These are phyloP conservation scores for Laothoe populi DNA, from an alignment of 2,888 invertebrate species.

Conservation along the genomic window DNA sequence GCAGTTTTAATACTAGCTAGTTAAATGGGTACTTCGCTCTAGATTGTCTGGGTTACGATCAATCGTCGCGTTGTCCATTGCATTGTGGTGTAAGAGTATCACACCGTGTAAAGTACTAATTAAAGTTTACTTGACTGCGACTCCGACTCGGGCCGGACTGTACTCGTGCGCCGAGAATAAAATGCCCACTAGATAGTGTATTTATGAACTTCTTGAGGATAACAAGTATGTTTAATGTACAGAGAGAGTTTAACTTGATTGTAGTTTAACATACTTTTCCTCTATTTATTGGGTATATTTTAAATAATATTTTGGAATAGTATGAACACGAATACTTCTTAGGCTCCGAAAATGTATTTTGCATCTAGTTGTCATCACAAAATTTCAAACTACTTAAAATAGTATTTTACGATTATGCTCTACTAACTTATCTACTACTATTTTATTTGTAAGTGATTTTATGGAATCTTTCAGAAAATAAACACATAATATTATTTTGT, in stretches of 20 bases:
- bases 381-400: no score
- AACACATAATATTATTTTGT: no score
- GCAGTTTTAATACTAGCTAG: no score
- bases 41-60: not conserved
- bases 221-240: constrained; percentile 15
- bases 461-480: no score
- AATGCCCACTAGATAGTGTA: constrained; percentile 32
- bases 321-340: no score
- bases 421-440: no score
- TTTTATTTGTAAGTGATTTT: no score
- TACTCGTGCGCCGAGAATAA: constrained; percentile 31
- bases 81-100: not conserved
- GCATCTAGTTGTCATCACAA: no score
- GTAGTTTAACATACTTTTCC: not conserved
- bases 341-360: no score
- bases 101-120: constrained; percentile 26
- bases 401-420: no score
- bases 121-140: constrained; percentile 28
- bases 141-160: constrained; percentile 10
- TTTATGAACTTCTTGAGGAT: constrained; percentile 27
- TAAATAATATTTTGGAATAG: no score
- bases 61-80: constrained; percentile 5
- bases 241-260: not conserved
- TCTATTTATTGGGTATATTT: no score
- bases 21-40: not conserved